These are phyloP conservation scores for Heterotis niloticus DNA, from an alignment of 2,113 vertebrate species.

Conservation along the genomic window DNA sequence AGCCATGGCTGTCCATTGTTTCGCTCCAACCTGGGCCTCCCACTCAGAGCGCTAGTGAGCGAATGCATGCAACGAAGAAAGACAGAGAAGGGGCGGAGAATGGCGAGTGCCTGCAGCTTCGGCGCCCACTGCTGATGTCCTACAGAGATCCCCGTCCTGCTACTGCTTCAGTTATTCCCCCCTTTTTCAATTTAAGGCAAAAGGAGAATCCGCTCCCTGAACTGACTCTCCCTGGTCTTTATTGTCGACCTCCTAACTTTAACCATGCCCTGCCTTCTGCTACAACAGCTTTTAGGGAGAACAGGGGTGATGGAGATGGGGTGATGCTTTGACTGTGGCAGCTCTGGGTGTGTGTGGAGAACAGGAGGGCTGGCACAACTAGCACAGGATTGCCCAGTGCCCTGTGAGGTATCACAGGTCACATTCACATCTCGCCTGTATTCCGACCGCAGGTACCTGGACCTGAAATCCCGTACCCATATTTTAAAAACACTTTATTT, in stretches of 20 bases:
- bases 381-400: not conserved
- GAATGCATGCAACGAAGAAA: not conserved
- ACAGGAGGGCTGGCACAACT: not conserved
- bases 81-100: not conserved
- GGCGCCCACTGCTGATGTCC: not conserved
- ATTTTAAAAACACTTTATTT: no score
- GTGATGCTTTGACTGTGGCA: no score
- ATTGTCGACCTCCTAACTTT: no score
- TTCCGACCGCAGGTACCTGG: no score
- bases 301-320: no score
- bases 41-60: slow-evolving; percentile 9
- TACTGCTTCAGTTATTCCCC: not conserved
- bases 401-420: not conserved
- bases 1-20: slow-evolving; percentile 52
- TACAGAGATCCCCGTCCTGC: not conserved
- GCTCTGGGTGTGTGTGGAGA: not conserved
- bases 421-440: no score
- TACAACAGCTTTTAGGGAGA: no score
- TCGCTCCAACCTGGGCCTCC: slow-evolving; percentile 35
- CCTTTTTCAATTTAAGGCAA: not conserved
- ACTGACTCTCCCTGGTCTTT: not conserved
- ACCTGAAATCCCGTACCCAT: no score
- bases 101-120: slow-evolving; percentile 3
- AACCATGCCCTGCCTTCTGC: no score
- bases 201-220: not conserved